Evolutionary conservation across 1,140 invertebrate species (phyloP).

Genomic region (Euura lappo): DNA sequence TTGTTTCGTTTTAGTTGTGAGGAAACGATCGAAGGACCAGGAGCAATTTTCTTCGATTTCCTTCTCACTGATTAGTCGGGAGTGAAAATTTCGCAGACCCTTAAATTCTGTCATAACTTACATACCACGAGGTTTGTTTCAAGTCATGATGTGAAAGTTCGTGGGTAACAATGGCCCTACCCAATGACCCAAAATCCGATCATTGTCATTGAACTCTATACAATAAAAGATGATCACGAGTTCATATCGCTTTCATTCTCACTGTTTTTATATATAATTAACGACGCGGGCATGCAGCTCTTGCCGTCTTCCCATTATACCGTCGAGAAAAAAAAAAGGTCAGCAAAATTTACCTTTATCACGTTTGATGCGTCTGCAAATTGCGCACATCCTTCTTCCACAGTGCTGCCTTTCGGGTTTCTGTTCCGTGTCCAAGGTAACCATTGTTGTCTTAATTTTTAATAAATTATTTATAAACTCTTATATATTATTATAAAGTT

Average conservation of each 20-base stretch:
- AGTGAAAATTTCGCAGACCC: not conserved
- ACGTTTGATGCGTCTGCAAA: slow-evolving; percentile 58
- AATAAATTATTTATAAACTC: not conserved
- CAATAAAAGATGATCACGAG: too few species aligned
- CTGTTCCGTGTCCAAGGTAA: slow-evolving; percentile 59
- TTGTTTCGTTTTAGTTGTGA: too few species aligned
- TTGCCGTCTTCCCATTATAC: too few species aligned
- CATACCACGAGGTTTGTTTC: not conserved
- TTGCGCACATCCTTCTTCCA: slow-evolving; percentile 58
- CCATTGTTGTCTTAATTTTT: slow-evolving; percentile 40
- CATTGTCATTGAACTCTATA: not conserved
- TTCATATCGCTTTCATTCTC: too few species aligned
- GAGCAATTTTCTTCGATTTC: too few species aligned
- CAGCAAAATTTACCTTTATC: slow-evolving; percentile 53
- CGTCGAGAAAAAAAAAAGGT: not conserved
- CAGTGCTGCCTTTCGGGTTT: slow-evolving; percentile 58
- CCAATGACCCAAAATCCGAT: slow-evolving; percentile 10
- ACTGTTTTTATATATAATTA: not conserved
- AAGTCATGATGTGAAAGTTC: slow-evolving; percentile 11
- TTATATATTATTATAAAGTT: slow-evolving; percentile 3
- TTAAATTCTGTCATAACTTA: not conserved
- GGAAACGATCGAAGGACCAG: too few species aligned
- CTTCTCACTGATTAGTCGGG: too few species aligned
- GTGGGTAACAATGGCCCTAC: not conserved
- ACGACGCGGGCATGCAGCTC: too few species aligned